These are phyloP conservation scores for Micropoecilia bifurca DNA, from an alignment of 2,797 vertebrate species.

Conservation along the genomic window DNA sequence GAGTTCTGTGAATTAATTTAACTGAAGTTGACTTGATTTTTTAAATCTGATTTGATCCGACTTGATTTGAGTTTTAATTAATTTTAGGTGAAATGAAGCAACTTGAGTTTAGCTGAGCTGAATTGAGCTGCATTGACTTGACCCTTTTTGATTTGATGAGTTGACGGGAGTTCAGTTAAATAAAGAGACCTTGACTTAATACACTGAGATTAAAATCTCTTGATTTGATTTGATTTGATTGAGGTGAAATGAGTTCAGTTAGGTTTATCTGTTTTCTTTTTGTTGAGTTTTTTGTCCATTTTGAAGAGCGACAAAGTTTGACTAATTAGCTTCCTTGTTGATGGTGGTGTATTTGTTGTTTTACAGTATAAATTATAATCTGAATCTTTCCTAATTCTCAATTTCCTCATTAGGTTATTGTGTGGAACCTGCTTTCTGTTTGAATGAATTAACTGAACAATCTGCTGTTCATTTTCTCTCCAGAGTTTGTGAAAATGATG, in stretches of 20 bases:
- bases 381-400: background rate
- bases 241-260: background rate
- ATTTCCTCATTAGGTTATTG: background rate
- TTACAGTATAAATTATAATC: background rate
- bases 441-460: conserved; percentile 1
- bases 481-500: conserved; percentile 87
- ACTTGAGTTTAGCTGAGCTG: background rate
- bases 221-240: background rate
- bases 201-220: background rate
- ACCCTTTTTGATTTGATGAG: background rate
- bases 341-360: background rate
- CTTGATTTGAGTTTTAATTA: background rate
- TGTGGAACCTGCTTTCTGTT: background rate
- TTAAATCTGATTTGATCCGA: background rate
- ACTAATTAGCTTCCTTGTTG: background rate
- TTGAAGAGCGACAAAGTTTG: background rate
- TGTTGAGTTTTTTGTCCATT: background rate
- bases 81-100: too few relatives aligned
- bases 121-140: background rate
- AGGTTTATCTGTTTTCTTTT: background rate
- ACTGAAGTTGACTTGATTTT: background rate
- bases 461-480: conserved; percentile 18
- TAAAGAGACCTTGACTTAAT: background rate
- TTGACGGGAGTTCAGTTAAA: background rate
- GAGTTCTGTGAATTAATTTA: background rate